Percentiles rank a stretch among this genome's conserved stretches.
Conservation (phyloP, 2,888 invertebrate species). For the Trichopoda pennipes region DNA sequence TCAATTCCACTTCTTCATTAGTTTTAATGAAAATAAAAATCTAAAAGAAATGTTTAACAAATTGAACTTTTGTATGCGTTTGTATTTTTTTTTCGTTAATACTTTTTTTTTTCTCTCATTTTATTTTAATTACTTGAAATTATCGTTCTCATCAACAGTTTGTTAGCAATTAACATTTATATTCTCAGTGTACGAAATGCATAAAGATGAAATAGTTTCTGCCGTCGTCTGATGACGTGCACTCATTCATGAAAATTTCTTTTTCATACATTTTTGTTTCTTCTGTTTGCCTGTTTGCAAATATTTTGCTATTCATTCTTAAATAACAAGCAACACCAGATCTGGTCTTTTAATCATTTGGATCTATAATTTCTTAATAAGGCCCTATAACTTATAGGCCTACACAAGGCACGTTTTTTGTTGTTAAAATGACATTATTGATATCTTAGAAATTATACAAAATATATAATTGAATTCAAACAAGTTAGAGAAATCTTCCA, state of each 20-base stretch:
- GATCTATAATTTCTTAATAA: too few species aligned
- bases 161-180: constrained; percentile 37
- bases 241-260: constrained; percentile 64
- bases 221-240: constrained; percentile 46
- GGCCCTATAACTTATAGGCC: too few species aligned
- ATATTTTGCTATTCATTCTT: constrained; percentile 47
- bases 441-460: too few species aligned
- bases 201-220: constrained; percentile 9
- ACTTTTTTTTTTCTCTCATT: constrained; percentile 5
- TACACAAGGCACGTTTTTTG: too few species aligned
- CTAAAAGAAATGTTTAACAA: constrained; percentile 9
- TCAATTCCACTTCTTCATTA: constrained; percentile 18
- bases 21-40: constrained; percentile 49
- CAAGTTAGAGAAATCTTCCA: too few species aligned
- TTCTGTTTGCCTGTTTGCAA: not conserved
- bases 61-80: too few species aligned
- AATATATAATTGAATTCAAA: too few species aligned
- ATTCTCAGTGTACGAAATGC: constrained; percentile 10
- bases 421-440: too few species aligned
- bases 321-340: not conserved
- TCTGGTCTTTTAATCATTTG: too few species aligned
- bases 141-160: constrained; percentile 50
- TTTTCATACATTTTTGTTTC: not conserved
- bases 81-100: not conserved
- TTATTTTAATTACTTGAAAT: constrained; percentile 34